Evolutionary conservation across 2,888 invertebrate species (phyloP), one percentile per base, ranked within the genome.

Genomic region (Eulithis testata): DNA sequence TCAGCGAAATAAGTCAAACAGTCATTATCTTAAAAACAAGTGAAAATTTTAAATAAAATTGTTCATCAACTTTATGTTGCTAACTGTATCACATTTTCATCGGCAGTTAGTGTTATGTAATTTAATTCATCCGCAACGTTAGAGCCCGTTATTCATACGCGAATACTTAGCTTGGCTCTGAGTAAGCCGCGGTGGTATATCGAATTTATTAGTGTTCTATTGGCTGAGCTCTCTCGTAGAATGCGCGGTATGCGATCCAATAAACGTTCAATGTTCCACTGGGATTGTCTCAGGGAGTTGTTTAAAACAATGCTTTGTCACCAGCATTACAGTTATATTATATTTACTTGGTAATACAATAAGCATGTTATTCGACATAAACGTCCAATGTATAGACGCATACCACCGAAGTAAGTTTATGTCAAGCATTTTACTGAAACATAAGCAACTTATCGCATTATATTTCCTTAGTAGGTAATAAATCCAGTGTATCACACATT

Each of bases 221-320:
- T 74, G 78, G 75, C 70, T 69, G 63, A 71, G 64, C 71, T 73
- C 71, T 73, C 75, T 72, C 71, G 66, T 70, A 78, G 80, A 82
- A 84, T 82, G 79, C 72, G 69, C 63, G 78, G 79, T 74, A 81
- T 81, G 81, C 75, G 78, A 74, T 77, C 73, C 76, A 74, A 74
- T 76, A 78, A 76, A 76, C 72, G 76, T 75, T 77, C 74, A 69
- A 72, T 74, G 45, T 72, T 73, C 69, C 66, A 69, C 69, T 70
- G 63, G 70, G 66, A 76, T 71, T 75, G 70, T 76, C 74, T 71
- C 75, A 77, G 78, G 76, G 78, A 80, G 67, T 74, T 72, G 72
- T 72, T 74, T 75, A 65, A 73, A 81, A 81, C 79, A 78, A 79
- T 79, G 72, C 73, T 58, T 65, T 64, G 65, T 72, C 73, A 72